These are phyloP conservation scores for Rhimphoctona megacephalus DNA, from an alignment of 2,888 invertebrate genomes.

Conservation along the genomic window DNA sequence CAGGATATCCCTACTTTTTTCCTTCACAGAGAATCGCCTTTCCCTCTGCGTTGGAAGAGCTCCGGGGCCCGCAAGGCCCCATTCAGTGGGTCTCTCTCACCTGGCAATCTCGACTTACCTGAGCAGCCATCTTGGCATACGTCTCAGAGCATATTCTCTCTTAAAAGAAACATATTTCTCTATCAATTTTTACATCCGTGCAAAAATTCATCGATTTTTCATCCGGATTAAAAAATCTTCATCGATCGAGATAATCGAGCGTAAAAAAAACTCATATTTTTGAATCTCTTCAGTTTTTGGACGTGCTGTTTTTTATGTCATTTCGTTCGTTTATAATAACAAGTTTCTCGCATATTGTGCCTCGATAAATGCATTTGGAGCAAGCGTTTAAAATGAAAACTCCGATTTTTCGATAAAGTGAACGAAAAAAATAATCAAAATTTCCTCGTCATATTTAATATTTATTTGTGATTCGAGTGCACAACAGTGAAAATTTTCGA, in stretches of 20 bases:
- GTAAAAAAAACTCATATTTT: not conserved
- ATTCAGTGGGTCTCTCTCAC: constrained; percentile 69
- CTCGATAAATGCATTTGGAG: constrained; percentile 11
- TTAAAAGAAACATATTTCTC: constrained; percentile 53
- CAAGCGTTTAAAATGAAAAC: not conserved
- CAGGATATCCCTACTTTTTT: too few relatives aligned
- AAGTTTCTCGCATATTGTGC: constrained; percentile 58
- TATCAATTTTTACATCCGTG: not conserved
- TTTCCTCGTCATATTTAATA: not conserved
- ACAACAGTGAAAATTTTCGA: not conserved
- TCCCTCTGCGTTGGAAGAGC: constrained; percentile 48
- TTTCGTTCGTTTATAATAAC: constrained; percentile 2
- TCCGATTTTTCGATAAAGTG: not conserved
- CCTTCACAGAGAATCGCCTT: constrained; percentile 50
- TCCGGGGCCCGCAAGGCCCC: constrained; percentile 55
- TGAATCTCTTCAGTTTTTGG: not conserved
- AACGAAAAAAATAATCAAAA: not conserved
- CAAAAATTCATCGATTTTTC: constrained; percentile 16
- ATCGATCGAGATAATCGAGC: not conserved
- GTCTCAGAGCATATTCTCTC: constrained; percentile 54
- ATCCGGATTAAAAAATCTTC: not conserved
- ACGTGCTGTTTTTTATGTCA: constrained; percentile 7
- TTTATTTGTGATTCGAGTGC: not conserved
- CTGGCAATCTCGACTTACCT: constrained; percentile 75
- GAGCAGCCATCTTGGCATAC: constrained; percentile 77